These are phyloP conservation scores for Rhinichthys klamathensis DNA, from an alignment of 2,113 vertebrate species.

Conservation along the genomic window DNA sequence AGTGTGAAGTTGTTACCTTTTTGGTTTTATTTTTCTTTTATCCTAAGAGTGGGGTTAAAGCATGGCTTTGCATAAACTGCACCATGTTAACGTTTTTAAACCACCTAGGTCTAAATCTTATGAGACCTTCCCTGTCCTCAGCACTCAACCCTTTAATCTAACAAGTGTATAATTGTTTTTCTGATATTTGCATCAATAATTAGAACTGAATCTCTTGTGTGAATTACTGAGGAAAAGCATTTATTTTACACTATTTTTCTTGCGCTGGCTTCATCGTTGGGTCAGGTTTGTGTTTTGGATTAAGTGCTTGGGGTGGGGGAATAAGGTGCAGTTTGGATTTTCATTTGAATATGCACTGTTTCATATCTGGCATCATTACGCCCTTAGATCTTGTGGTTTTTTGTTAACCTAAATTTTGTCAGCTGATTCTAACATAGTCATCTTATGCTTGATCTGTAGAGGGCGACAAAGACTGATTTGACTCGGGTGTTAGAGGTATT, in stretches of 20 bases:
- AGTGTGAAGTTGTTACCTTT: conserved; percentile 60
- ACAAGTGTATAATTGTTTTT: conserved; percentile 63
- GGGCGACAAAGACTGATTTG: conserved; percentile 28
- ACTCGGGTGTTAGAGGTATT: not conserved
- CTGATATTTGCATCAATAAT: conserved; percentile 67
- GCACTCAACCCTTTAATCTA: conserved; percentile 64
- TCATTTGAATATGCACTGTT: conserved; percentile 14
- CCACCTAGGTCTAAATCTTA: conserved; percentile 56
- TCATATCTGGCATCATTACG: not conserved
- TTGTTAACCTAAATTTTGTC: conserved; percentile 3
- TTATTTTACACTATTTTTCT: conserved; percentile 31
- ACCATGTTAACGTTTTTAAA: conserved; percentile 66
- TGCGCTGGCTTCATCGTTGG: conserved; percentile 62
- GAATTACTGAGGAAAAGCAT: conserved; percentile 63
- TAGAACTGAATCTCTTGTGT: conserved; percentile 62
- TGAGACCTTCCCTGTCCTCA: conserved; percentile 52
- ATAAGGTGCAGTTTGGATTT: conserved; percentile 22
- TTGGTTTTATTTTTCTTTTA: conserved; percentile 1
- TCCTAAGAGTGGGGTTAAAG: conserved; percentile 33
- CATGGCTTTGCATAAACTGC: conserved; percentile 65
- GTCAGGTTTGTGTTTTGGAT: conserved; percentile 66
- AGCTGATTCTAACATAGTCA: not conserved
- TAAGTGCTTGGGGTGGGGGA: conserved; percentile 55
- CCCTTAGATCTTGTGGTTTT: not conserved
- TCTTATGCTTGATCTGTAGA: conserved; percentile 28